Percentiles rank a stretch among this genome's conserved stretches.
Conservation (phyloP, 92 coral and sea anemone genomes). For the Plumapathes pennacea region DNA sequence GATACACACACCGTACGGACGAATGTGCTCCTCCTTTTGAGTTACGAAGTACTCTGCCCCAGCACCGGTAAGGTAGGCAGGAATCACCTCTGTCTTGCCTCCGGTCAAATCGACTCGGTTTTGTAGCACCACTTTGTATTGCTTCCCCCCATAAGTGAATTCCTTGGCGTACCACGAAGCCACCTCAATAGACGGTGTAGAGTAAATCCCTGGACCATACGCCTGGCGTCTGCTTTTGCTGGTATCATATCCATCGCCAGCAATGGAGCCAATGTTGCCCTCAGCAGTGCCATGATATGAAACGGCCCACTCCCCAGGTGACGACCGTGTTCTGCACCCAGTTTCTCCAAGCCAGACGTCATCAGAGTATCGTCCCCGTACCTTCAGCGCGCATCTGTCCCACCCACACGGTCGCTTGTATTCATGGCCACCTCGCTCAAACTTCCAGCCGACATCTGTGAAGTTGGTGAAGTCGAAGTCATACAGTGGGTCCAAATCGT, state of each 20-base stretch:
- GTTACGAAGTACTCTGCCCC: constrained; percentile 65
- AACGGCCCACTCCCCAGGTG: constrained; percentile 70
- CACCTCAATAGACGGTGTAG: constrained; percentile 56
- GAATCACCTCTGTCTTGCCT: too few relatives aligned
- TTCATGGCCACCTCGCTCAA: constrained; percentile 47
- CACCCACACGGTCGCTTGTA: constrained; percentile 78
- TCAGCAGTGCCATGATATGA: constrained; percentile 64
- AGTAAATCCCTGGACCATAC: constrained; percentile 56
- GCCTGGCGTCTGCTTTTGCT: constrained; percentile 5
- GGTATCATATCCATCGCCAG: constrained; percentile 31
- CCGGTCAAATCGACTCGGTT: constrained; percentile 48
- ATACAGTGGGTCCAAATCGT: constrained; percentile 25
- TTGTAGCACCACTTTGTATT: constrained; percentile 62
- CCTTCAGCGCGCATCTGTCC: constrained; percentile 59
- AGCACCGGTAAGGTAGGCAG: constrained; percentile 37
- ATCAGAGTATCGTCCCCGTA: constrained; percentile 16
- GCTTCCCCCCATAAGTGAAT: constrained; percentile 39
- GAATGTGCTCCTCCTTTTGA: constrained; percentile 42
- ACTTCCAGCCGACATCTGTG: constrained; percentile 52
- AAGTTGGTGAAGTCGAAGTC: constrained; percentile 43
- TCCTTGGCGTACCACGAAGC: constrained; percentile 37
- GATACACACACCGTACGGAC: constrained; percentile 72
- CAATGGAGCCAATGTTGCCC: constrained; percentile 15
- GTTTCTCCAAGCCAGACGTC: constrained; percentile 60
- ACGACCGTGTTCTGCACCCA: constrained; percentile 51